These are phyloP conservation scores for Sebastes iracundus DNA, from an alignment of 2,797 vertebrate species.

Conservation along the genomic window DNA sequence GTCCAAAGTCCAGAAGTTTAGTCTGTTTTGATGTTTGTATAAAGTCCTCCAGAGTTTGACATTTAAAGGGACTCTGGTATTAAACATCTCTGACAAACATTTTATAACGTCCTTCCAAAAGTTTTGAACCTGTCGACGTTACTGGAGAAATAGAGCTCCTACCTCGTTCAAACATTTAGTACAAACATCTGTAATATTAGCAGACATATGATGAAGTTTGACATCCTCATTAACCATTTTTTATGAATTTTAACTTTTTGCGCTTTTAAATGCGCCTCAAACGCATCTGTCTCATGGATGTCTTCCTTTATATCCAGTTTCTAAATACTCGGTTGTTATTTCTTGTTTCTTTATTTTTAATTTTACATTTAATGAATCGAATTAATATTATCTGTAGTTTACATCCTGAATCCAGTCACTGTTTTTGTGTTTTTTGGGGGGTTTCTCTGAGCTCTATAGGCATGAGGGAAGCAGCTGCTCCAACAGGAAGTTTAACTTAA, in stretches of 20 bases:
- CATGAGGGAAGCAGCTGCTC: neutral
- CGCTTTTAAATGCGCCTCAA: too few species aligned
- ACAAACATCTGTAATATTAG: neutral
- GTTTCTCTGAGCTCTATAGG: neutral
- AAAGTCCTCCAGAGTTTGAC: neutral
- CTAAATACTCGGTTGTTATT: too few species aligned
- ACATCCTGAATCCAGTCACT: too few species aligned
- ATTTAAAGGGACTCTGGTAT: neutral
- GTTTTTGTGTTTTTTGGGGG: neutral
- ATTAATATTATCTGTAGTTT: too few species aligned
- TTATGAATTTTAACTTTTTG: too few species aligned
- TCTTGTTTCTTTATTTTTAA: too few species aligned
- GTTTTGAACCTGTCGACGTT: neutral
- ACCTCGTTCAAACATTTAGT: too few species aligned
- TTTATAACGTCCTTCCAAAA: neutral
- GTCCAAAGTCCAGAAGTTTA: neutral
- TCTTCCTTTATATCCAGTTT: too few species aligned
- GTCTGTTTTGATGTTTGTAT: neutral
- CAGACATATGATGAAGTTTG: neutral
- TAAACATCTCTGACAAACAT: neutral
- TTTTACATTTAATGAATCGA: too few species aligned
- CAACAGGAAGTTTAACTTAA: constrained; percentile 19
- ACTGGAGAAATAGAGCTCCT: neutral
- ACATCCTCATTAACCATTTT: neutral
- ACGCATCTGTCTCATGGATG: too few species aligned